A percentile compares a stretch with the other conserved stretches of the same genome.
These are phyloP conservation scores for Microcebus griseorufus DNA, from an alignment of 2,113 vertebrate species.

Conservation along the genomic window DNA sequence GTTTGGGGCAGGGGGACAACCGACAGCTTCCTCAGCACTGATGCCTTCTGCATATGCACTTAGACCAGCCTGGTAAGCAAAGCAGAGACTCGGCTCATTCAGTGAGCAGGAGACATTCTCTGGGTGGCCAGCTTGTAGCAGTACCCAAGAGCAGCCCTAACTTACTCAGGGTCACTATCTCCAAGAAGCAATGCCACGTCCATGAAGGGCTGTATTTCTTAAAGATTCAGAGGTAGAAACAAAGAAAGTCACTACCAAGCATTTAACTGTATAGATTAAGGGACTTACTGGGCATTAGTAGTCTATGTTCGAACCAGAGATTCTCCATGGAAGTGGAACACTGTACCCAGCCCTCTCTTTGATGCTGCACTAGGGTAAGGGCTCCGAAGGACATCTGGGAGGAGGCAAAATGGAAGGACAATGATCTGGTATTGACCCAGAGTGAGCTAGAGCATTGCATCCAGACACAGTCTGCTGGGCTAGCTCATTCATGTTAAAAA, in stretches of 20 bases:
- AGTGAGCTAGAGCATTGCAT: background rate
- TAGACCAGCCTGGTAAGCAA: background rate
- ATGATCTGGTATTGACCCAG: background rate
- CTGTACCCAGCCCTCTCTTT: background rate
- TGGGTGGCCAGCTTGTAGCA: too few relatives aligned
- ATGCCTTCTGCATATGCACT: background rate
- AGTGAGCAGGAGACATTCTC: background rate
- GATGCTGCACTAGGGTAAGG: background rate
- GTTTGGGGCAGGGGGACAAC: too few relatives aligned
- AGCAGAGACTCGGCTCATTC: background rate
- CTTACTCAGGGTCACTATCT: background rate
- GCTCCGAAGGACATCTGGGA: background rate
- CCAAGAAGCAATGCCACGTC: background rate
- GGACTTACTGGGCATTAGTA: background rate
- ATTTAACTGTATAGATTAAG: background rate
- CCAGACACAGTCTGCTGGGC: background rate
- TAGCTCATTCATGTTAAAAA: background rate
- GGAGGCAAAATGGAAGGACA: background rate
- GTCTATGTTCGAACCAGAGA: background rate
- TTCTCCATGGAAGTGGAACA: background rate
- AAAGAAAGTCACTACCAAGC: background rate
- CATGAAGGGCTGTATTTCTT: background rate
- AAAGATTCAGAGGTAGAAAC: background rate
- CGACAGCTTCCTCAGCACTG: background rate
- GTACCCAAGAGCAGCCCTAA: background rate